phyloP scores from a whole-genome alignment of 1,140 invertebrate species.

The Magallana ariakensis region DNA sequence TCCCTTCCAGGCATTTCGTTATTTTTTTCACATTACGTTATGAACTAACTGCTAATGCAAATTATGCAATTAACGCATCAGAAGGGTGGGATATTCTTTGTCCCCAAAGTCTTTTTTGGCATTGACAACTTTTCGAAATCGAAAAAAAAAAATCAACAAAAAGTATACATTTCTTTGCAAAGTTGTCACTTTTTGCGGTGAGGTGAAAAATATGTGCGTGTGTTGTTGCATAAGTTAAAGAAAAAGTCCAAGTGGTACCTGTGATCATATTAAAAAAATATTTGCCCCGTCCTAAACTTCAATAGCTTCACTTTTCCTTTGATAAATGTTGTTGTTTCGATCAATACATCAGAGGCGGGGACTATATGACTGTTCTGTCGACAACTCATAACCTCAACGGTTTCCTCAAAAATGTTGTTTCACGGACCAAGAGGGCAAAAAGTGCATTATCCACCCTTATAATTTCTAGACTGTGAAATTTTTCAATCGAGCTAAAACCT shows the following conservation, averaged over 20 bases:
- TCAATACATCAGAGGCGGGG: background rate
- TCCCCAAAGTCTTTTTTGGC: no score
- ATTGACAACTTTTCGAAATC: no score
- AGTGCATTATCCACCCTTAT: slow-evolving; percentile 5
- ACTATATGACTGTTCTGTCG: background rate
- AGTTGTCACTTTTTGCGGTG: background rate
- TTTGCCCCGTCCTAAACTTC: background rate
- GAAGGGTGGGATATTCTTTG: no score
- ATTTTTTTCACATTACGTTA: no score
- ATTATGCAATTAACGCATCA: no score
- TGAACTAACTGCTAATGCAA: no score
- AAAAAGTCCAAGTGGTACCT: background rate
- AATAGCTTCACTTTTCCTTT: background rate
- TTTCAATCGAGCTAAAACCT: slow-evolving; percentile 11
- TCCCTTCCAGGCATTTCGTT: no score
- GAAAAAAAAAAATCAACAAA: background rate
- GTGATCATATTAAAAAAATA: slow-evolving; percentile 7
- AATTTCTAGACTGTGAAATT: slow-evolving; percentile 22
- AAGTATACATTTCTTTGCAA: background rate
- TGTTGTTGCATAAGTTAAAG: background rate
- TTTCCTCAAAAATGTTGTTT: background rate
- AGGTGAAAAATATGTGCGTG: slow-evolving; percentile 9
- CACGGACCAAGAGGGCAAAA: slow-evolving; percentile 3
- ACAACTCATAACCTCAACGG: background rate
- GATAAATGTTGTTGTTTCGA: background rate